Evolutionary conservation across 2,797 vertebrate species (phyloP).

Genomic region (Pipistrellus kuhlii): DNA sequence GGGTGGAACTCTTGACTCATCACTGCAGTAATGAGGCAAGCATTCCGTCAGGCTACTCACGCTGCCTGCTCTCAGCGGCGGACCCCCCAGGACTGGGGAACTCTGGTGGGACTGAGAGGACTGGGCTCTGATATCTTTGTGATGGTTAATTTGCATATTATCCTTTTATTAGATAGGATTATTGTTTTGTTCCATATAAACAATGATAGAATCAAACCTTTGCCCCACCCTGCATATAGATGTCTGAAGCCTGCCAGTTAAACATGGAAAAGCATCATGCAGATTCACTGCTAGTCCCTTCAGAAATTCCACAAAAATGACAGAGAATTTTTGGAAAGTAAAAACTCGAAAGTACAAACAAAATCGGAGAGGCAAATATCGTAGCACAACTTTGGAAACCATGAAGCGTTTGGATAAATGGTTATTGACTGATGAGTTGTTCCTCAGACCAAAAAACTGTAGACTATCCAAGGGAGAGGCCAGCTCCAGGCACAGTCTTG

Average conservation of each 20-base stretch:
- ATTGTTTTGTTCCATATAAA: not conserved
- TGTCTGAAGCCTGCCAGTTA: not conserved
- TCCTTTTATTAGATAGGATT: not conserved
- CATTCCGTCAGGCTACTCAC: no score
- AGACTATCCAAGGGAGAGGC: not conserved
- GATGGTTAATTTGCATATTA: no score
- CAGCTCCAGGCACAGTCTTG: not conserved
- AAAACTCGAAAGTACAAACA: not conserved
- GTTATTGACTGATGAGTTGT: not conserved
- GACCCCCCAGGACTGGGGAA: no score
- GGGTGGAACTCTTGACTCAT: no score
- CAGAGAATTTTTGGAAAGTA: not conserved
- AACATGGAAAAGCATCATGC: not conserved
- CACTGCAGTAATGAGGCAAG: no score
- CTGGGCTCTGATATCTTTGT: no score
- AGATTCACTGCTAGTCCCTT: not conserved
- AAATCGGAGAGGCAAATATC: not conserved
- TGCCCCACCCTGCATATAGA: not conserved
- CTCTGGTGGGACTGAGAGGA: no score
- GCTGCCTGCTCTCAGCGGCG: no score
- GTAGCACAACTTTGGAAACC: not conserved
- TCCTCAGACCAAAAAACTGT: not conserved
- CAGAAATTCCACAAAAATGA: not conserved
- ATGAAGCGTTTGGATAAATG: not conserved
- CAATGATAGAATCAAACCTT: not conserved